Percentiles rank a stretch among this genome's conserved stretches.
Conservation (phyloP, 2,113 vertebrate genomes). For the Macheiramphus alcinus region DNA sequence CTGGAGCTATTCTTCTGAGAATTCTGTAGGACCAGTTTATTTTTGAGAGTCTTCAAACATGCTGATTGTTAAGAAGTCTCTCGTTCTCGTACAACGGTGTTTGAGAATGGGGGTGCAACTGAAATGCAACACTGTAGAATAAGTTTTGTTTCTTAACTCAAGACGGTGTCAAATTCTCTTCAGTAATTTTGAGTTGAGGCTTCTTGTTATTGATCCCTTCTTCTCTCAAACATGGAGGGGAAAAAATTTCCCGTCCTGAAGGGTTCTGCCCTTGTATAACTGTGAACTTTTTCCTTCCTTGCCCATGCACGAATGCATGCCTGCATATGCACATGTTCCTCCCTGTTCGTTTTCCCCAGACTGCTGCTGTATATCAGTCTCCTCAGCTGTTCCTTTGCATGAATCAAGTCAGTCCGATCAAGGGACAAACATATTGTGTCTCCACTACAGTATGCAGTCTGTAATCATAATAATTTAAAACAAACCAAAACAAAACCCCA, state of each 20-base stretch:
- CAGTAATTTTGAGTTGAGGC: neutral
- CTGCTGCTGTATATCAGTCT: neutral
- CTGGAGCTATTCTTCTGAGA: neutral
- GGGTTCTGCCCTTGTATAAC: neutral
- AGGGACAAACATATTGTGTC: neutral
- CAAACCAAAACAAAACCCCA: neutral
- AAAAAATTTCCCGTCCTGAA: neutral
- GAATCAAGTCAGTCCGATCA: neutral
- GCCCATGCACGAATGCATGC: neutral
- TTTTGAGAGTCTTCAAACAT: neutral
- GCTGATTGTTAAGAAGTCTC: neutral
- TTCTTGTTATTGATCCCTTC: neutral
- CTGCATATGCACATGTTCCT: fast-evolving
- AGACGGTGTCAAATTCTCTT: neutral
- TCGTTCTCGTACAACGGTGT: neutral
- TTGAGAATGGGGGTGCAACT: neutral
- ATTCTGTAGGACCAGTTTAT: neutral
- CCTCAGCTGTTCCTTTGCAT: neutral
- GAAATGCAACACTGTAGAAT: neutral
- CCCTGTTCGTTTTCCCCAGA: neutral
- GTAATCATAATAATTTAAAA: neutral
- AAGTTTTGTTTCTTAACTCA: neutral
- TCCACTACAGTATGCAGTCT: neutral
- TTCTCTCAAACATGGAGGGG: neutral
- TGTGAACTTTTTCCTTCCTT: neutral